Evolutionary conservation across 2,888 invertebrate species (phyloP).

Genomic region (Heliconius cydno): DNA sequence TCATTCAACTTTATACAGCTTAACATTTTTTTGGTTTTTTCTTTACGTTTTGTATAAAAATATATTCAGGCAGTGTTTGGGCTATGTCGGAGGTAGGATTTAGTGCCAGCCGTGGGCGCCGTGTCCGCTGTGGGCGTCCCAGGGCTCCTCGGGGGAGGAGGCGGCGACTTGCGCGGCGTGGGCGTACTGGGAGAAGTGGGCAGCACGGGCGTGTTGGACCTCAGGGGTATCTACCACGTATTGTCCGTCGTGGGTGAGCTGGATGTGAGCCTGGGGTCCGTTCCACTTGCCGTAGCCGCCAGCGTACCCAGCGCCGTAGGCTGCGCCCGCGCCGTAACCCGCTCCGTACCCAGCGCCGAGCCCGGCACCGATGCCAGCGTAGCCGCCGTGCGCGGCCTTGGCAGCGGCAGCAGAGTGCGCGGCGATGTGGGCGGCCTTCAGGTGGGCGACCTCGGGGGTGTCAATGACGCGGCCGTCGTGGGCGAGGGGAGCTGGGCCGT

Average conservation of each 20-base stretch:
- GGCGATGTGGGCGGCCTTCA: constrained; percentile 81
- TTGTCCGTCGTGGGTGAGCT: constrained; percentile 79
- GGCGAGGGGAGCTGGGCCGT: constrained; percentile 79
- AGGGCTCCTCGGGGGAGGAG: constrained; percentile 74
- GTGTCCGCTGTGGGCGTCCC: constrained; percentile 62
- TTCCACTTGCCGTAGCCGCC: constrained; percentile 78
- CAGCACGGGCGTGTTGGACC: constrained; percentile 78
- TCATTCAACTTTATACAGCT: constrained; percentile 77
- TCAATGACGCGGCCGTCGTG: constrained; percentile 80
- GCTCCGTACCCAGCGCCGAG: constrained; percentile 56
- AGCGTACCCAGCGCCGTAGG: constrained; percentile 54
- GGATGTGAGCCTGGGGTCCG: constrained; percentile 78
- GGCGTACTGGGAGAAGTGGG: constrained; percentile 74
- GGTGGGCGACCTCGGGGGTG: constrained; percentile 83
- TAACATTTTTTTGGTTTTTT: constrained; percentile 73
- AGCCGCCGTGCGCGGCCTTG: constrained; percentile 57
- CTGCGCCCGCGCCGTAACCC: constrained; percentile 65
- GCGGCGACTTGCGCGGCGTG: constrained; percentile 78
- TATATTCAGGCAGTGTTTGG: constrained; percentile 66
- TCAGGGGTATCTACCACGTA: constrained; percentile 80
- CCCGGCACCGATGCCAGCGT: constrained; percentile 54
- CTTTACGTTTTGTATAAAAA: constrained; percentile 74
- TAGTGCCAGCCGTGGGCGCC: constrained; percentile 75
- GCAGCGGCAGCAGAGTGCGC: constrained; percentile 75
- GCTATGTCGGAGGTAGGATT: constrained; percentile 68